Evolutionary conservation across 2,113 vertebrate species (phyloP).

Genomic region (Ochotona curzoniae): DNA sequence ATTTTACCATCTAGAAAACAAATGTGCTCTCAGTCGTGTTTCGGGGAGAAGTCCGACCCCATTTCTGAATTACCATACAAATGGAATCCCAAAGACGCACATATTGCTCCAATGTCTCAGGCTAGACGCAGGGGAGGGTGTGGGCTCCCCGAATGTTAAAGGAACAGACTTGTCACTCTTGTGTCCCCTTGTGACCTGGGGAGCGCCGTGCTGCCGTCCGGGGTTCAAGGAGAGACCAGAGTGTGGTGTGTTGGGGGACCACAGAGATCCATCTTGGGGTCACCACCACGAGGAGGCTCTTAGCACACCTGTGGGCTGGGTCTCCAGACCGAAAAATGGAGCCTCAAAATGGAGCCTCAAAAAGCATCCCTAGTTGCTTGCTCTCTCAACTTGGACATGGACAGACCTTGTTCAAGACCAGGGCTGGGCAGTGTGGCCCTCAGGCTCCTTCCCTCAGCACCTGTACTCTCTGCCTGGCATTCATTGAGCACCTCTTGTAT

Average conservation of each 20-base stretch:
- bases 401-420: too few relatives aligned
- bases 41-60: background rate
- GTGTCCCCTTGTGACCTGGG: background rate
- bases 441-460: background rate
- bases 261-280: too few relatives aligned
- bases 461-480: background rate
- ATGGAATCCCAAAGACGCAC: slow-evolving; percentile 69
- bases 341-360: too few relatives aligned
- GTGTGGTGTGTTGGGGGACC: too few relatives aligned
- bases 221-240: too few relatives aligned
- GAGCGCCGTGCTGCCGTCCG: fast-evolving
- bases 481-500: background rate
- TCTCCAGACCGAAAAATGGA: background rate
- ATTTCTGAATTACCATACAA: slow-evolving; percentile 74
- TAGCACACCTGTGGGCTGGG: background rate
- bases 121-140: background rate
- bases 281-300: fast-evolving
- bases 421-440: too few relatives aligned
- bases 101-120: slow-evolving; percentile 60
- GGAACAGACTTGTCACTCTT: slow-evolving; percentile 7
- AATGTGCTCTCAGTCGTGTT: slow-evolving; percentile 35
- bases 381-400: fast-evolving
- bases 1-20: slow-evolving; percentile 71
- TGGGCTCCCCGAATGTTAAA: slow-evolving; percentile 38
- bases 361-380: too few relatives aligned